Evolutionary conservation across 1,140 invertebrate genomes (phyloP).

Genomic region (Papilio polytes): DNA sequence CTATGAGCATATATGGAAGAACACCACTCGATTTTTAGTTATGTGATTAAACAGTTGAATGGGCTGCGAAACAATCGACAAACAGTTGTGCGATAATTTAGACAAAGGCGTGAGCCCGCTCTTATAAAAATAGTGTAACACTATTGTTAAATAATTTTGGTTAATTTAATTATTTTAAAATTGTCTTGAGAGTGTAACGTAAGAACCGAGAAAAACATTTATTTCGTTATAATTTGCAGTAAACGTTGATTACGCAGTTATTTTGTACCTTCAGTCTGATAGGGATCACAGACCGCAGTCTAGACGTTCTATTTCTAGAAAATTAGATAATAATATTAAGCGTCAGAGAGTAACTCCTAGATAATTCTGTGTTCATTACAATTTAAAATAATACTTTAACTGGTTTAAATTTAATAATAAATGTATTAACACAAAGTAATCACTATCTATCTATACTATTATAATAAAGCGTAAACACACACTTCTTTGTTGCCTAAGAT

Average conservation of each 20-base stretch:
- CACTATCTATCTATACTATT: too few species aligned
- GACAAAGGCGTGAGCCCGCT: too few species aligned
- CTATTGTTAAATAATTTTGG: not conserved
- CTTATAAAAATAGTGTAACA: not conserved
- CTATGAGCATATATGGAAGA: too few species aligned
- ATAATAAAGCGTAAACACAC: too few species aligned
- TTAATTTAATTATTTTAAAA: too few species aligned
- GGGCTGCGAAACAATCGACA: too few species aligned
- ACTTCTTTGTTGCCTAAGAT: too few species aligned
- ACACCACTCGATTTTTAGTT: too few species aligned
- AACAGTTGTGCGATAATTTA: too few species aligned
- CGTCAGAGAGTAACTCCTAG: not conserved
- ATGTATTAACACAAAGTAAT: too few species aligned
- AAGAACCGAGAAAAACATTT: not conserved
- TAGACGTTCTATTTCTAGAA: constrained; percentile 19
- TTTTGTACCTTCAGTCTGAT: not conserved
- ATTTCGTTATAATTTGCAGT: not conserved
- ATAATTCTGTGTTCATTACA: not conserved
- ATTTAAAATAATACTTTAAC: not conserved
- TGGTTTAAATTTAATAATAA: not conserved
- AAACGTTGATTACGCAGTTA: not conserved
- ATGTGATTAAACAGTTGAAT: too few species aligned
- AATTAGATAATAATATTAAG: constrained; percentile 16
- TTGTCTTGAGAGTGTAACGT: not conserved
- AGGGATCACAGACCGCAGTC: constrained; percentile 7